Evolutionary conservation across 2,113 vertebrate species (phyloP).

Genomic region (Callorhinus ursinus): DNA sequence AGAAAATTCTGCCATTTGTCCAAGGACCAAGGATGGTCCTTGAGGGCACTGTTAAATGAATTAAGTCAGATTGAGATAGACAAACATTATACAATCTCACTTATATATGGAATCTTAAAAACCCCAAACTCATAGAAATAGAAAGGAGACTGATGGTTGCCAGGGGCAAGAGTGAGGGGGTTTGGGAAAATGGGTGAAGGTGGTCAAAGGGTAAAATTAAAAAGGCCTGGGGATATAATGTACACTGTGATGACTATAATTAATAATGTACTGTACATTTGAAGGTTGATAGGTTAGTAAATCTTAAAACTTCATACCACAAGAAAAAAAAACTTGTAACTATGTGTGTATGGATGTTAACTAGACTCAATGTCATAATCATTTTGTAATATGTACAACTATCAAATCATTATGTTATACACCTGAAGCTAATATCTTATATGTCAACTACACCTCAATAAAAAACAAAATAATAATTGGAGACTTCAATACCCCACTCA

Average conservation of each 20-base stretch:
- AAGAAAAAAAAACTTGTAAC: neutral
- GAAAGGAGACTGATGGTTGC: neutral
- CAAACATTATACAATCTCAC: too few relatives aligned
- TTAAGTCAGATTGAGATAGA: too few relatives aligned
- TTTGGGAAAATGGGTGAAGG: neutral
- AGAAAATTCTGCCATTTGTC: neutral
- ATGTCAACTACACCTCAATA: neutral
- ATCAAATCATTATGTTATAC: neutral
- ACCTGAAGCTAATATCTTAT: neutral
- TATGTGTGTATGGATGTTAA: neutral
- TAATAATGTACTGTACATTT: neutral
- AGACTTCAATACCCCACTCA: neutral
- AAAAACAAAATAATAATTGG: neutral
- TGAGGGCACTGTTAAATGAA: too few relatives aligned
- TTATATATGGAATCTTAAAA: neutral
- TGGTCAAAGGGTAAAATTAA: neutral
- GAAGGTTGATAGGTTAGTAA: neutral
- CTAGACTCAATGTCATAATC: neutral
- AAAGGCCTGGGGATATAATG: neutral
- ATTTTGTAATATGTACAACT: neutral
- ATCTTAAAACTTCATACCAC: neutral
- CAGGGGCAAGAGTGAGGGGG: neutral
- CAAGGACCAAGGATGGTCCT: too few relatives aligned
- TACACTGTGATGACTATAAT: neutral
- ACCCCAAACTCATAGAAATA: neutral